Conservation (phyloP, 2,113 vertebrate species). For the Stictonetta naevosa region DNA sequence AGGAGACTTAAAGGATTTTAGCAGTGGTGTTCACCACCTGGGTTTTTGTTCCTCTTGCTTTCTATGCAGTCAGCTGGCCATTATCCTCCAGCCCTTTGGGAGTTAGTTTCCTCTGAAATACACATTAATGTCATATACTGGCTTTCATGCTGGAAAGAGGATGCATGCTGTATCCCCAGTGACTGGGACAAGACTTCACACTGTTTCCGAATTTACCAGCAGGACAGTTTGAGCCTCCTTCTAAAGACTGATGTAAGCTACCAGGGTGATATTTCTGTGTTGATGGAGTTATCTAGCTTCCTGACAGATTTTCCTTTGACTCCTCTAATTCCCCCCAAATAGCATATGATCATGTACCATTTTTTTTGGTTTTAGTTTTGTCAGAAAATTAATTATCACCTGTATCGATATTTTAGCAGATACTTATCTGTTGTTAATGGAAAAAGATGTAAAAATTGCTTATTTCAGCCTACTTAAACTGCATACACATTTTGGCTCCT, state of each 20-base stretch:
- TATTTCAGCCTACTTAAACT: background rate
- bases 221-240: background rate
- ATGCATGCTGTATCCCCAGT: background rate
- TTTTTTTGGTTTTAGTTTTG: background rate
- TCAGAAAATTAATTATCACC: background rate
- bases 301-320: background rate
- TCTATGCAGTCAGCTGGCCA: background rate
- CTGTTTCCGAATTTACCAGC: background rate
- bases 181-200: background rate
- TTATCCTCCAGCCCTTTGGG: constrained; percentile 1
- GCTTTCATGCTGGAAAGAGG: background rate
- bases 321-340: background rate
- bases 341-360: background rate
- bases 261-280: background rate
- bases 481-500: background rate
- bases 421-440: background rate
- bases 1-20: constrained; percentile 20
- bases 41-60: background rate
- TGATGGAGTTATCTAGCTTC: background rate
- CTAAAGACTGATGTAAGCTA: background rate
- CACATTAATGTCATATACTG: background rate
- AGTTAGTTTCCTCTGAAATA: constrained; percentile 42
- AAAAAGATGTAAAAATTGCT: background rate
- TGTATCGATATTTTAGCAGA: background rate
- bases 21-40: background rate